Evolutionary conservation across 2,797 vertebrate species (phyloP).

Genomic region (Mormyrus hasselquistii): DNA sequence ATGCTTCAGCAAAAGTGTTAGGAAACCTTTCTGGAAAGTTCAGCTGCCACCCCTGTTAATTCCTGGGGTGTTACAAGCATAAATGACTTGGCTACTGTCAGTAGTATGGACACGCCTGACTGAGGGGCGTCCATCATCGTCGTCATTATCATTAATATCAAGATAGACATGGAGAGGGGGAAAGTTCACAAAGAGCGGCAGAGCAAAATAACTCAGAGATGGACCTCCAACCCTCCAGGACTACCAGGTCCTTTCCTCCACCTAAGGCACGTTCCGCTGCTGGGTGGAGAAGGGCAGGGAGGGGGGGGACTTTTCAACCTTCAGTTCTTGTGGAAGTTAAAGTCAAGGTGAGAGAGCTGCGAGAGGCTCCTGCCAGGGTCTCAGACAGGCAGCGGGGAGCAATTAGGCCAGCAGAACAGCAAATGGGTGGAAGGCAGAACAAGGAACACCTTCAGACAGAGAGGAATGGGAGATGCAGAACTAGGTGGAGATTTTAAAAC

Average conservation of each 20-base stretch:
- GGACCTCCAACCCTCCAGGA: not conserved
- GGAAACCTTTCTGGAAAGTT: not conserved
- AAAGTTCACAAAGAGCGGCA: not conserved
- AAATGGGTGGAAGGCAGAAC: not conserved
- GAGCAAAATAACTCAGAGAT: not conserved
- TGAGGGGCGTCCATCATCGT: not conserved
- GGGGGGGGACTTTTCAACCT: not conserved
- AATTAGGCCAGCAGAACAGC: not conserved
- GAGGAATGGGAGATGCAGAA: not conserved
- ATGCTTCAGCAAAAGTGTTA: not conserved
- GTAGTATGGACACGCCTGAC: not conserved
- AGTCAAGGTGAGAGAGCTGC: not conserved
- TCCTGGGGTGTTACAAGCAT: not conserved
- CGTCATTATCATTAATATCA: not conserved
- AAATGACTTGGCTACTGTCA: not conserved
- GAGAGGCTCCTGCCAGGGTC: not conserved
- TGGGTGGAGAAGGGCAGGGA: not conserved
- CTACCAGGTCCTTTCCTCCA: not conserved
- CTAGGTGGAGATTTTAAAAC: not conserved
- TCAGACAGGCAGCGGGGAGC: not conserved
- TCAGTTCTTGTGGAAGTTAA: not conserved
- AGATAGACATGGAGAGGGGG: not conserved
- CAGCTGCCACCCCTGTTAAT: not conserved
- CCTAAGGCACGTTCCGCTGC: not conserved
- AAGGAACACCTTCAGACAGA: not conserved